Evolutionary conservation across 64 coral and sea anemone genomes (phyloP).

Genomic region (Orbicella faveolata): DNA sequence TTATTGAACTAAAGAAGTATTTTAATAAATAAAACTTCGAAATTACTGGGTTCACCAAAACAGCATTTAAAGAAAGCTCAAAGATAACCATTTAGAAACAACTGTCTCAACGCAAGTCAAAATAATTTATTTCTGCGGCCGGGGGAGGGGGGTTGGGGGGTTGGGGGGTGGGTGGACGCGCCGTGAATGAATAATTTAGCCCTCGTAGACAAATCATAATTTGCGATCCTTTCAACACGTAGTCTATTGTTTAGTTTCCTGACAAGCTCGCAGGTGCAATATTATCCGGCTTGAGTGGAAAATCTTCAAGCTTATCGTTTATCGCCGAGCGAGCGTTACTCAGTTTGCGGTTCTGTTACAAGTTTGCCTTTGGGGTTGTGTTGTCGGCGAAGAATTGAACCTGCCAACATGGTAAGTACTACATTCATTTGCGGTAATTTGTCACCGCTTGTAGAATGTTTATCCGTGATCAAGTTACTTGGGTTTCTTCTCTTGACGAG

Average conservation of each 20-base stretch:
- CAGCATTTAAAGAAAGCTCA: neutral
- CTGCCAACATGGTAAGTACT: neutral
- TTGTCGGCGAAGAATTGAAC: neutral
- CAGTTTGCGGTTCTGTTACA: neutral
- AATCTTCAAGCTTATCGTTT: neutral
- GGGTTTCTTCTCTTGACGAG: too few species aligned
- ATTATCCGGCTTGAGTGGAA: conserved; percentile 6
- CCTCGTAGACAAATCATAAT: conserved; percentile 15
- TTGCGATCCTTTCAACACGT: neutral
- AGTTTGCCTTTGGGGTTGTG: neutral
- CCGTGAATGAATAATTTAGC: neutral
- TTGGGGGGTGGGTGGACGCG: neutral
- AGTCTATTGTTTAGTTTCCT: conserved; percentile 1
- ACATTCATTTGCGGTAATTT: neutral
- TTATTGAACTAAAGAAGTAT: neutral
- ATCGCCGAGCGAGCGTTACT: neutral
- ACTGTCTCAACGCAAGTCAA: neutral
- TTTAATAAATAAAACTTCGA: neutral
- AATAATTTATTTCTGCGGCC: neutral
- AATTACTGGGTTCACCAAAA: neutral
- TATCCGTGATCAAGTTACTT: too few species aligned
- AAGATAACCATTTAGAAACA: neutral
- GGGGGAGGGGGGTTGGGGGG: too few species aligned
- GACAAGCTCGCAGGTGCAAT: neutral
- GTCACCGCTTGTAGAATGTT: neutral